Evolutionary conservation across 2,888 invertebrate species (phyloP), one percentile per base, ranked within the genome.

Genomic region (Amiota mariae): DNA sequence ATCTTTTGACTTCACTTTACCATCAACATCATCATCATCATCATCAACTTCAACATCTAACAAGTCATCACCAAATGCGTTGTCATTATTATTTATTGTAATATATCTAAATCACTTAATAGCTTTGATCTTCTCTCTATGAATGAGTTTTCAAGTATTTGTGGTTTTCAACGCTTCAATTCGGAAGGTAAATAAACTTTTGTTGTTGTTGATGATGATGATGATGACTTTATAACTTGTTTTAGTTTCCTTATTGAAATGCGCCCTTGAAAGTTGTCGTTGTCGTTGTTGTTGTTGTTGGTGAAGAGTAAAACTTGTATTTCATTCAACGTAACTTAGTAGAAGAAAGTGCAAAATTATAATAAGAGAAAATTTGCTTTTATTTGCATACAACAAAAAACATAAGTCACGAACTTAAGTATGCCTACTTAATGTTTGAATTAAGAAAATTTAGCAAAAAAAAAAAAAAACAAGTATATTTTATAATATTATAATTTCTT

Each of bases 181-280:
- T n/a, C 47, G 18, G 61, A 75, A 75, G 67, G 24, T 20, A 73
- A 67, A 70, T 49, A 73, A 49, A 47, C 73, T 70, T 59, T 57
- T 24, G 24, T 24, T n/a, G n/a, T n/a, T n/a, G n/a, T n/a, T n/a
- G n/a, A n/a, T n/a, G n/a, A n/a, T 24, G 24, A 24, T 24, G 67
- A 12, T 51, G 47, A 61, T 15, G 48, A 63, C 12, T 73, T 71
- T 70, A 77, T 75, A 67, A 64, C 56, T 70, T 36, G 74, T 77
- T 75, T 72, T 51, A 70, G 20, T 18, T 15, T 59, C 13, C 54
- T 51, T 51, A 51, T 51, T 12, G 8, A 64, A 64, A 70, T 51
- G 74, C 73, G 73, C 74, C 73, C 76, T 74, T 54, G 76, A 73
- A 74, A 73, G 59, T 18, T 59, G 24, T 24, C 3, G 24, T 24